Evolutionary conservation across 2,888 invertebrate genomes (phyloP), one percentile per base, ranked within the genome.

Genomic region (Cheilosia vulpina): DNA sequence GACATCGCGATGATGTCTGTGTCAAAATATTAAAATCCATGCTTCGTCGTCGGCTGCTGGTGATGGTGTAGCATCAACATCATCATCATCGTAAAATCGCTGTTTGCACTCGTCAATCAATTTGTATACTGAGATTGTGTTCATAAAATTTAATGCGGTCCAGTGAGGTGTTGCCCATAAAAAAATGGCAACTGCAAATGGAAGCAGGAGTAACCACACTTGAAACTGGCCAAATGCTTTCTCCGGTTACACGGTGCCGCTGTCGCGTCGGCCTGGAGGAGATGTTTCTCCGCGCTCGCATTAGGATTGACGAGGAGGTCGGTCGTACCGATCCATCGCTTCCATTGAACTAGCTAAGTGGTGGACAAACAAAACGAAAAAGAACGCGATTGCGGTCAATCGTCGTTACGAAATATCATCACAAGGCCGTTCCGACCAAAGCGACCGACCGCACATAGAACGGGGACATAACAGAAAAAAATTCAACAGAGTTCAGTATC

Each of bases 321-420:
- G 79, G 73, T 65, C 79, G 65, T 75, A 79, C 72, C 66, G 66
- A 66, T 38, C 47, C 55, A 77, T 45, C 31, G 13, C 13, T 13
- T 24, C 27, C 43, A 11, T 62, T 52, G 19, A 41, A 31, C 41
- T 21, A 45, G 68, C 38, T 13, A 24, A 24, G 24, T 21, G 24
- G 21, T 2, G 13, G 50, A 43, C n/a, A 47, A n/a, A 41, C n/a
- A 45, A 60, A 58, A 50, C 62, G 50, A 68, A 69, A 75, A 76
- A 76, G 73, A 83, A 78, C 60, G 84, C 65, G 84, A 79, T 78
- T 78, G 73, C 73, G 78, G 79, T 79, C 79, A 79, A 84, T 75
- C 69, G 53, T 57, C 47, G 69, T 84, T 84, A 84, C 75, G 75
- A 84, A 79, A 84, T 65, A 79, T 79, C 69, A 71, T 75, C 69